These are phyloP conservation scores for Hippocampus kuda DNA, from an alignment of 2,797 vertebrate species.

Conservation along the genomic window DNA sequence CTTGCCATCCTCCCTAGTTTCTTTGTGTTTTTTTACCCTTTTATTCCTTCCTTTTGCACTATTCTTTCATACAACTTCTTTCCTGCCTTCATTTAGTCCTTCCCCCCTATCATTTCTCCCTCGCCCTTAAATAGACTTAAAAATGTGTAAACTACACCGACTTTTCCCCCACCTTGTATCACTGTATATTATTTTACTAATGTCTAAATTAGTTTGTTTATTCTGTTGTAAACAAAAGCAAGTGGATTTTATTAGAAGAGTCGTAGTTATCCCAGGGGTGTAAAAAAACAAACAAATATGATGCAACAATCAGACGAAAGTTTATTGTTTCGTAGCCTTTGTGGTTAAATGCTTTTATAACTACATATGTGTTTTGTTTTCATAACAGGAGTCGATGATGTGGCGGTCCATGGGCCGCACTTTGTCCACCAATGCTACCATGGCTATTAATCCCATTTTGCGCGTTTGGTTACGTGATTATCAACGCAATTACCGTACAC, in stretches of 20 bases:
- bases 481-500: not conserved
- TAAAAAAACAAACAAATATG: not conserved
- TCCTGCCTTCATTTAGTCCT: no score
- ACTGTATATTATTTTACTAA: no score
- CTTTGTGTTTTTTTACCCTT: no score
- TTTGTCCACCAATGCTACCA: not conserved
- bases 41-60: no score
- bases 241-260: not conserved
- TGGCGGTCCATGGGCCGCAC: not conserved
- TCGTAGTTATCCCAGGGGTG: not conserved
- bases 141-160: no score
- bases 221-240: not conserved
- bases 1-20: no score
- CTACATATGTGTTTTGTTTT: not conserved
- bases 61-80: no score
- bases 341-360: not conserved
- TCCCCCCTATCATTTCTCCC: no score
- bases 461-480: not conserved
- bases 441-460: not conserved
- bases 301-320: not conserved
- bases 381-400: not conserved
- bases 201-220: not conserved
- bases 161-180: no score
- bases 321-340: not conserved
- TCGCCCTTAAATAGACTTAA: no score